phyloP scores from a whole-genome alignment of 2,113 vertebrate species.

The Hypanus sabinus region DNA sequence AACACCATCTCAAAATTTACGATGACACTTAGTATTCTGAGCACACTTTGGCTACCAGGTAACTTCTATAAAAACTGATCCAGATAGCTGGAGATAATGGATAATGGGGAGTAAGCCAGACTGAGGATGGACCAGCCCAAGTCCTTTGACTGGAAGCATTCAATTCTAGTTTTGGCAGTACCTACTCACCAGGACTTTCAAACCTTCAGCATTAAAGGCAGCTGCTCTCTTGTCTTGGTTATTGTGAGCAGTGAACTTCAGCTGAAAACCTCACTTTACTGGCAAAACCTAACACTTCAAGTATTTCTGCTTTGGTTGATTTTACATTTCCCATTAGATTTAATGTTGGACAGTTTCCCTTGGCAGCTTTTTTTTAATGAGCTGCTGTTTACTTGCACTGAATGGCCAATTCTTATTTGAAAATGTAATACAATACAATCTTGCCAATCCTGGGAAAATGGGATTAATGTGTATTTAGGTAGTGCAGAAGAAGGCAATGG shows the following conservation, averaged over 20 bases:
- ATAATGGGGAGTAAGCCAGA: too few species aligned
- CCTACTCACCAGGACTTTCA: not conserved
- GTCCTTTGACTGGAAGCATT: not conserved
- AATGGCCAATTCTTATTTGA: not conserved
- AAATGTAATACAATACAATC: not conserved
- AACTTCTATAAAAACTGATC: too few species aligned
- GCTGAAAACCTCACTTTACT: not conserved
- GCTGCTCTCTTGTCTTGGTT: not conserved
- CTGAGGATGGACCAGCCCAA: too few species aligned
- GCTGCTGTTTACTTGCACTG: not conserved
- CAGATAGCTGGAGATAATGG: too few species aligned
- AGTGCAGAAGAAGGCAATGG: too few species aligned
- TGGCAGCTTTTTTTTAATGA: not conserved
- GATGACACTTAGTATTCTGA: too few species aligned
- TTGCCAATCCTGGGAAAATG: not conserved
- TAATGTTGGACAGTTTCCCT: not conserved
- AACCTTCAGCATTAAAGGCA: not conserved
- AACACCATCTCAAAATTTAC: too few species aligned
- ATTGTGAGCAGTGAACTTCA: not conserved
- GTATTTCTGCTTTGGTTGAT: not conserved
- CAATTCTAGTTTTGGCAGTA: not conserved
- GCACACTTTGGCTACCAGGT: too few species aligned
- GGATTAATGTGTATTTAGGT: not conserved
- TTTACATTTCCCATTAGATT: not conserved
- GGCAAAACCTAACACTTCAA: not conserved